A percentile compares a stretch with the other conserved stretches of the same genome.
These are phyloP conservation scores for Burhinus oedicnemus DNA, from an alignment of 2,113 vertebrate species.

Conservation along the genomic window DNA sequence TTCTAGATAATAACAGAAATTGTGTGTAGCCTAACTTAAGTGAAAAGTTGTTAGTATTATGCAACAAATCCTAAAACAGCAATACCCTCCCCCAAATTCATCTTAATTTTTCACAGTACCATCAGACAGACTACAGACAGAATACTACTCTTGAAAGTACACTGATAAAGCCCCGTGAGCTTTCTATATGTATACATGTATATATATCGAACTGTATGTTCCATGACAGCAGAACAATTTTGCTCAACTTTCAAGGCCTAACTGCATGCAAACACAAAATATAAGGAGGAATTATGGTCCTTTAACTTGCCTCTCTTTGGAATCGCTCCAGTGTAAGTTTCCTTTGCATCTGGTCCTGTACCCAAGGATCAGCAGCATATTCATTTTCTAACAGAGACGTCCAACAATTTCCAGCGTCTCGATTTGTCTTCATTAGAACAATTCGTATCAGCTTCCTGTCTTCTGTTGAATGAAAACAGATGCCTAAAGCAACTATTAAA, in stretches of 20 bases:
- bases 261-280: not conserved
- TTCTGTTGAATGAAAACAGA: constrained; percentile 75
- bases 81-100: not conserved
- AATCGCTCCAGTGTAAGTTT: constrained; percentile 96
- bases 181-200: not conserved
- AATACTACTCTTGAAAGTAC: not conserved
- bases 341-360: constrained; percentile 98
- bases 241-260: not conserved
- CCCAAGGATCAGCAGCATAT: constrained; percentile 91
- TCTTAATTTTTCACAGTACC: not conserved
- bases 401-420: constrained; percentile 97
- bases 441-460: constrained; percentile 93
- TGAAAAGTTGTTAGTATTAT: not conserved
- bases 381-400: constrained; percentile 90
- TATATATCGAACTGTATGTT: not conserved
- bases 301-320: constrained; percentile 88
- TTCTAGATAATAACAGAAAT: not conserved
- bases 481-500: not conserved
- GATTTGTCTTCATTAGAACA: constrained; percentile 92
- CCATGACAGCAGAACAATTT: not conserved
- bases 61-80: not conserved
- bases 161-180: not conserved
- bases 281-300: fast-evolving
- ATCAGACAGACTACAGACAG: not conserved
- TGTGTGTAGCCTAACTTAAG: not conserved